Evolutionary conservation across 2,888 invertebrate species (phyloP), one percentile per base, ranked within the genome.

Genomic region (Lasius fuliginosus): DNA sequence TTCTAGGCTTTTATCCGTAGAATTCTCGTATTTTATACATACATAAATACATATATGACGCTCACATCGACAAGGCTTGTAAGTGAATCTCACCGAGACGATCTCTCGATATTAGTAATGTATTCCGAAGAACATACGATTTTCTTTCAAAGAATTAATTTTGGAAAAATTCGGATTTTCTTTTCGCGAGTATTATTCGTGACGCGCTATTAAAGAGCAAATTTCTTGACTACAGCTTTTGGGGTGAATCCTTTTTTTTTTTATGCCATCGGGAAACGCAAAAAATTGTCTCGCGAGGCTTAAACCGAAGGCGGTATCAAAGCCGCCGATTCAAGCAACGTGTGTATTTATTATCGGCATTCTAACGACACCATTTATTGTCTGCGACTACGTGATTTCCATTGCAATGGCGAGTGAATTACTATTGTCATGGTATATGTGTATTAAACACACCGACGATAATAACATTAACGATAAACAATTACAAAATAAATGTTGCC

Each of bases 401-500:
- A 67, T 27, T 27, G 82, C 49, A 79, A 84, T 64, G 42, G 73
- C 73, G 81, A 83, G 65, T 58, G 82, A 88, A 90, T 91, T 91
- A 86, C 77, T 85, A 91, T 65, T 87, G 83, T 86, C 87, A 84
- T 84, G 89, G 77, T 86, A 87, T 88, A 89, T 83, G 62, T 69
- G 75, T 89, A 90, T 82, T 81, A 84, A 46, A 88, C 91, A 91
- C 82, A 87, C 77, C 76, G 86, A 91, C 84, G 90, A 90, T 90
- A 90, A 91, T 90, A 88, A 90, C 67, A 82, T 89, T 60, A 88
- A 91, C 77, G 84, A 90, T 90, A 79, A 23, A 90, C 86, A 87
- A 90, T 83, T 91, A 92, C 91, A 92, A 92, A 92, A 88, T 93
- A 85, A 93, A 93, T 93, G 93, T 93, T 93, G 93, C 93, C 93